phyloP scores from a whole-genome alignment of 2,797 vertebrate genomes.

The Rhynchotus rufescens region DNA sequence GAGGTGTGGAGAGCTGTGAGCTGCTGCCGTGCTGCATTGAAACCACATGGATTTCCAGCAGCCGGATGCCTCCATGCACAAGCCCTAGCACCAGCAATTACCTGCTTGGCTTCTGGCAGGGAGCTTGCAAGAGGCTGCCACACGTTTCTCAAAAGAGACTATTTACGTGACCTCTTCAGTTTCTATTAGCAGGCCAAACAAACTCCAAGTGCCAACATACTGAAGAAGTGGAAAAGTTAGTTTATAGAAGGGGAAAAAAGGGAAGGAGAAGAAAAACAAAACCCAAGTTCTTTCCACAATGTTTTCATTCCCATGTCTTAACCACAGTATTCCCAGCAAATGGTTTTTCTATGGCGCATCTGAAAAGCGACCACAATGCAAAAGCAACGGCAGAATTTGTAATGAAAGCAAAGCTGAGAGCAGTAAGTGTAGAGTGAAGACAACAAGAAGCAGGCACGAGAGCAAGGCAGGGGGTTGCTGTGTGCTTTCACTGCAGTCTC shows the following conservation, averaged over 20 bases:
- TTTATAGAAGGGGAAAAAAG: slow-evolving; percentile 34
- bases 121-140: neutral
- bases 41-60: neutral
- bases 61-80: neutral
- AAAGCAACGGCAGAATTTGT: neutral
- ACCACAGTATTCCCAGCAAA: slow-evolving; percentile 28
- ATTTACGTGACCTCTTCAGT: neutral
- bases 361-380: slow-evolving; percentile 11
- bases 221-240: slow-evolving; percentile 43
- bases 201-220: slow-evolving; percentile 13
- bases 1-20: neutral
- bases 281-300: slow-evolving; percentile 33
- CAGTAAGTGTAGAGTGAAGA: neutral
- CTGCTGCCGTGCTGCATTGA: neutral
- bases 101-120: neutral
- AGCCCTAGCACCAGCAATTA: neutral
- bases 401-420: neutral
- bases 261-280: slow-evolving; percentile 50
- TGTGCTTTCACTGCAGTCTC: neutral
- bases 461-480: neutral
- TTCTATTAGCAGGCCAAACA: neutral
- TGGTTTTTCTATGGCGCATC: slow-evolving; percentile 4
- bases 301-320: slow-evolving; percentile 42
- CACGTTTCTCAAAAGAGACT: neutral
- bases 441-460: neutral